Percentiles rank a stretch among this genome's conserved stretches.
These are phyloP conservation scores for Stomatorhinus walkeri DNA, from an alignment of 2,797 vertebrate species.

Conservation along the genomic window DNA sequence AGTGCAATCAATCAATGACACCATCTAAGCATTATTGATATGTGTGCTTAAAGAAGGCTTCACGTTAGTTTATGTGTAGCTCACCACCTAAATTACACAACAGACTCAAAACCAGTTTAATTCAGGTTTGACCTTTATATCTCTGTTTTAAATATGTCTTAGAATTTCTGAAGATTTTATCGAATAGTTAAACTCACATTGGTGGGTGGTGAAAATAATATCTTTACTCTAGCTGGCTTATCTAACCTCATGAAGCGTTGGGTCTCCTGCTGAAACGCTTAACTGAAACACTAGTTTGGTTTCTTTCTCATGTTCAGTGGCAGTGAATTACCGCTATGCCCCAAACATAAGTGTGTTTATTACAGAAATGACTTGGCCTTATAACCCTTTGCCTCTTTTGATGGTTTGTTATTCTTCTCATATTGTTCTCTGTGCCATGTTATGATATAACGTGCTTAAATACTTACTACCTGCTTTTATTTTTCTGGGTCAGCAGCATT, in stretches of 20 bases:
- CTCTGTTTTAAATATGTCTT: slow-evolving; percentile 3
- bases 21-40: not conserved
- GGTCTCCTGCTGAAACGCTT: slow-evolving; percentile 23
- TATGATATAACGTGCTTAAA: slow-evolving; percentile 18
- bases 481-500: slow-evolving; percentile 44
- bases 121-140: not conserved
- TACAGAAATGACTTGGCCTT: not conserved
- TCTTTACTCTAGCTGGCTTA: slow-evolving; percentile 35
- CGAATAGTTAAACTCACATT: slow-evolving; percentile 31
- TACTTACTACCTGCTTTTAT: slow-evolving; percentile 50
- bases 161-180: slow-evolving; percentile 9
- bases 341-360: not conserved
- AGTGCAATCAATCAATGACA: not conserved
- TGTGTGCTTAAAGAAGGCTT: not conserved
- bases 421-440: slow-evolving; percentile 13
- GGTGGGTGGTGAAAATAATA: slow-evolving; percentile 35
- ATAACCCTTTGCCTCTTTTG: not conserved
- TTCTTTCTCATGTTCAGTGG: slow-evolving; percentile 13
- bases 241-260: slow-evolving; percentile 25
- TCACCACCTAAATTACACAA: not conserved
- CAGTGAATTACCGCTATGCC: not conserved
- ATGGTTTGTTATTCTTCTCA: not conserved
- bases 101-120: not conserved
- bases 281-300: slow-evolving; percentile 25
- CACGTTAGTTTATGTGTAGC: not conserved